Conservation (phyloP, 2,113 vertebrate species). For the Microcebus murinus region DNA sequence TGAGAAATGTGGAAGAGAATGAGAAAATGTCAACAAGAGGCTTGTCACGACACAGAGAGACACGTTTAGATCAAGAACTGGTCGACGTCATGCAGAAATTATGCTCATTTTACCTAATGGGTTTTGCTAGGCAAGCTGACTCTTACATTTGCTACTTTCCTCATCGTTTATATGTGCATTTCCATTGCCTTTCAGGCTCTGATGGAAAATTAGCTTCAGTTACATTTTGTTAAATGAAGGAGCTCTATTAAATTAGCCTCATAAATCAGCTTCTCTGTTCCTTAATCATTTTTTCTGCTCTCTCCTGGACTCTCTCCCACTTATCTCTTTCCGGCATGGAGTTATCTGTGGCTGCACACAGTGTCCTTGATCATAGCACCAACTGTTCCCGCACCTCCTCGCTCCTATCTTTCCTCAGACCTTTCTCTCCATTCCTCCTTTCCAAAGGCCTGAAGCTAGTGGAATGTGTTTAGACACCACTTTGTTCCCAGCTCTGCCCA, state of each 20-base stretch:
- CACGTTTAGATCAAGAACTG: neutral
- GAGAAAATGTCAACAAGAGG: neutral
- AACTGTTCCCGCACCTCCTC: neutral
- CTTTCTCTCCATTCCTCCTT: neutral
- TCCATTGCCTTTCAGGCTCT: constrained; percentile 30
- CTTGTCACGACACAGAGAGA: neutral
- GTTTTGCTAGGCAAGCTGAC: neutral
- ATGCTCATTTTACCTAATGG: neutral
- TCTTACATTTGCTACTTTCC: neutral
- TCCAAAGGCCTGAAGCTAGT: neutral
- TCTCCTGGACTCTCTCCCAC: neutral
- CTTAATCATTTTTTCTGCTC: constrained; percentile 30
- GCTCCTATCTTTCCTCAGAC: neutral
- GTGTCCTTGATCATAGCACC: constrained; percentile 9
- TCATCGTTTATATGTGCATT: constrained; percentile 14
- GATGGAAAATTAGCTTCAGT: constrained; percentile 50
- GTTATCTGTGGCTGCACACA: neutral
- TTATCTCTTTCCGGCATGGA: neutral
- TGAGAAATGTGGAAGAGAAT: neutral
- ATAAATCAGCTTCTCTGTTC: constrained; percentile 42
- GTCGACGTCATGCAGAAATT: neutral
- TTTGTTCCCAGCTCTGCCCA: neutral
- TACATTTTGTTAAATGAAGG: constrained; percentile 53
- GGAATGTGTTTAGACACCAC: neutral
- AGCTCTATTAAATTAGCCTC: constrained; percentile 60